A percentile compares a stretch with the other conserved stretches of the same genome.
Conservation (phyloP, 2,113 vertebrate species). For the Epinephelus lanceolatus region DNA sequence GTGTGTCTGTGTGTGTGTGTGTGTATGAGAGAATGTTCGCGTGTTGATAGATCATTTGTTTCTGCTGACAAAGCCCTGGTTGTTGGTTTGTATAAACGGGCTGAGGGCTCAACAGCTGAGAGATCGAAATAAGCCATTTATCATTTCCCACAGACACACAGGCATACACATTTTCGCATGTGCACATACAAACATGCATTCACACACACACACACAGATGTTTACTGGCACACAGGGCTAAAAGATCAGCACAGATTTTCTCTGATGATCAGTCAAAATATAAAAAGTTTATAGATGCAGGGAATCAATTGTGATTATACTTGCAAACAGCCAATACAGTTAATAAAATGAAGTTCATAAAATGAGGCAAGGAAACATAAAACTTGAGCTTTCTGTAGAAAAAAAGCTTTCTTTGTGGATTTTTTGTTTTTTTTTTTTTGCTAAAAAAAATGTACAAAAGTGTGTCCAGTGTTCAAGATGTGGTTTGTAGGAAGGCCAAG, state of each 20-base stretch:
- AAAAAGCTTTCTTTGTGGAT: background rate
- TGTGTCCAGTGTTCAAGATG: too few species aligned
- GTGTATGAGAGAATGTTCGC: background rate
- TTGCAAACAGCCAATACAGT: too few species aligned
- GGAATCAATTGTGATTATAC: background rate
- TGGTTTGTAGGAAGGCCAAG: too few species aligned
- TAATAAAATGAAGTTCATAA: background rate
- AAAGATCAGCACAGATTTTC: background rate
- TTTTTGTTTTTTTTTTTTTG: background rate
- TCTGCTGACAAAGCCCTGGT: constrained; percentile 71
- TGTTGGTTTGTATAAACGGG: constrained; percentile 47
- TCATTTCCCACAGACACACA: constrained; percentile 61
- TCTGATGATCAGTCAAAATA: background rate
- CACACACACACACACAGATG: background rate
- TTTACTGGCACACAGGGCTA: background rate
- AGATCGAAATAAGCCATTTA: constrained; percentile 71
- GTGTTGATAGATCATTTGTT: constrained; percentile 71
- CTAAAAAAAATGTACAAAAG: background rate
- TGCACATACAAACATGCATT: constrained; percentile 2
- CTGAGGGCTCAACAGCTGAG: constrained; percentile 54
- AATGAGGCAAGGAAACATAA: background rate
- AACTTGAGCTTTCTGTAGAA: background rate
- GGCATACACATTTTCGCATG: background rate
- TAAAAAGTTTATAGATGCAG: background rate
- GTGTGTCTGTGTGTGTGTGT: constrained; percentile 20